Evolutionary conservation across 2,113 vertebrate species (phyloP).

Genomic region (Pristiophorus japonicus): DNA sequence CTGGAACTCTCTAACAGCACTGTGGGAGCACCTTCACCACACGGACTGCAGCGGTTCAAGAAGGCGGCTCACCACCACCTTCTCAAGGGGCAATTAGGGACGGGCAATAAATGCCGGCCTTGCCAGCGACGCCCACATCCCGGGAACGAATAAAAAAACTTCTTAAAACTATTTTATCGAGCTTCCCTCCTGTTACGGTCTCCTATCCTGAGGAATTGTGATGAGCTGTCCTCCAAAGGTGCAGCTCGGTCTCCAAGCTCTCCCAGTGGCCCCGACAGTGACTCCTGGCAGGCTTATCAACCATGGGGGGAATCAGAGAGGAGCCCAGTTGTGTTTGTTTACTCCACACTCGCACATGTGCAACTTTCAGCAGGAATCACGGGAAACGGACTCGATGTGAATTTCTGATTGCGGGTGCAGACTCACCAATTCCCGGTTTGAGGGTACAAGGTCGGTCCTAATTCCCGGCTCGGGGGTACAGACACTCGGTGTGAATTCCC

Average conservation of each 20-base stretch:
- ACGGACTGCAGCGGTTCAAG: neutral
- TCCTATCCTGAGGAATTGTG: neutral
- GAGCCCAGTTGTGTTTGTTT: no score
- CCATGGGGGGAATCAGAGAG: neutral
- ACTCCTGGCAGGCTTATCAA: neutral
- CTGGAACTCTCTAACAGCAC: neutral
- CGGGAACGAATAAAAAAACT: neutral
- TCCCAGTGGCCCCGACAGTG: neutral
- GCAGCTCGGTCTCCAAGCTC: neutral
- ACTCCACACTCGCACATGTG: no score
- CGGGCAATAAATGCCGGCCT: neutral
- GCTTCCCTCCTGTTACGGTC: neutral
- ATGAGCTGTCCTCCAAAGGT: no score
- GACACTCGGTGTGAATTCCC: no score
- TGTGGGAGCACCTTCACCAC: neutral
- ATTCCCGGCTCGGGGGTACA: no score
- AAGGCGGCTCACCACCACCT: neutral
- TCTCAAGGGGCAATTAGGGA: neutral
- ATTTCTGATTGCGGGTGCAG: no score
- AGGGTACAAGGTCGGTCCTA: accelerated
- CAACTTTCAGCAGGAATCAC: neutral
- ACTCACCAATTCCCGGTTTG: neutral
- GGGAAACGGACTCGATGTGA: no score
- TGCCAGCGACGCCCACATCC: neutral
- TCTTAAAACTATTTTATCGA: neutral